A percentile compares a stretch with the other conserved stretches of the same genome.
phyloP scores from a whole-genome alignment of 2,888 invertebrate genomes.

The Seladonia tumulorum region DNA sequence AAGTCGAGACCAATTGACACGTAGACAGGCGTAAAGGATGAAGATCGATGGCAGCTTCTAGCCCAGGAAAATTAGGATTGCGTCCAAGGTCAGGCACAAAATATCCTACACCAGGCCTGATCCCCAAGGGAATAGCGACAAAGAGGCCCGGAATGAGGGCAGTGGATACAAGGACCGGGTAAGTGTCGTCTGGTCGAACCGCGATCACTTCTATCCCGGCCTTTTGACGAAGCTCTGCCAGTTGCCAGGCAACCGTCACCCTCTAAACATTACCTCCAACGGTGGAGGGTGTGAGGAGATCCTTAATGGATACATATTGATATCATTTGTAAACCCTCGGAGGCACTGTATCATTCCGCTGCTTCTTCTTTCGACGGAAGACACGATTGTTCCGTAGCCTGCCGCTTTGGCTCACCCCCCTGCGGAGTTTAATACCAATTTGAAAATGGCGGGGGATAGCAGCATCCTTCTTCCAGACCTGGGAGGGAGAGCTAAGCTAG shows the following conservation, averaged over 20 bases:
- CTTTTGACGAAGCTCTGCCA: conserved; percentile 53
- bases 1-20: conserved; percentile 45
- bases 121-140: neutral
- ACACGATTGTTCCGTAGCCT: conserved; percentile 28
- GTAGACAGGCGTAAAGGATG: neutral
- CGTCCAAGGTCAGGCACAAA: conserved; percentile 53
- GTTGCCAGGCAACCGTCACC: conserved; percentile 60
- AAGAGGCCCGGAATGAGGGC: conserved; percentile 41
- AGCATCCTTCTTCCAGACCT: neutral
- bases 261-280: conserved; percentile 64
- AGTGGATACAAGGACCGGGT: conserved; percentile 53
- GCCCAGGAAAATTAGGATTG: conserved; percentile 50
- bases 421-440: conserved; percentile 1
- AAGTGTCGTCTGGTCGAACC: conserved; percentile 74
- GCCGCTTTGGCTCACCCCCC: conserved; percentile 28
- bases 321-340: conserved; percentile 77
- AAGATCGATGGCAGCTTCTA: conserved; percentile 7
- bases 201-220: conserved; percentile 75
- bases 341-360: conserved; percentile 27
- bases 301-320: conserved; percentile 81
- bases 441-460: neutral
- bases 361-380: conserved; percentile 34
- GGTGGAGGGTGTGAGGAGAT: conserved; percentile 43
- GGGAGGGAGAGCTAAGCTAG: neutral
- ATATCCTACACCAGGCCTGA: conserved; percentile 43